Evolutionary conservation across 2,113 vertebrate genomes (phyloP).

Genomic region (Chaetodon auriga): DNA sequence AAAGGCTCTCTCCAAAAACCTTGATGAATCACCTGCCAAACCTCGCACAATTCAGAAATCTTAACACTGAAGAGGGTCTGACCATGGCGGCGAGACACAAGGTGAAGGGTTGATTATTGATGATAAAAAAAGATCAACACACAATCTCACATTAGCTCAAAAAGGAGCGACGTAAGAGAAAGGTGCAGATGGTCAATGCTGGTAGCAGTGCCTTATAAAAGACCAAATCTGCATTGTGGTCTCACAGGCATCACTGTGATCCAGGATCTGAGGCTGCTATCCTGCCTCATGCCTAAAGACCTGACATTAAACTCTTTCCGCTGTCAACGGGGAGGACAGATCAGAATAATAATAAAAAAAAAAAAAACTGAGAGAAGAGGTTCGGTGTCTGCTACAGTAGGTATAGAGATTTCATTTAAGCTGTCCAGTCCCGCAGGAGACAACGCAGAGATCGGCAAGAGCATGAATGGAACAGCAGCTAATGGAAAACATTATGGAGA

Average conservation of each 20-base stretch:
- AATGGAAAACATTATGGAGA: slow-evolving; percentile 71
- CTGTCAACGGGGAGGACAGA: slow-evolving; percentile 35
- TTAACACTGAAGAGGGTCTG: slow-evolving; percentile 33
- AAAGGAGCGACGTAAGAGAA: neutral
- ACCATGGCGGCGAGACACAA: slow-evolving; percentile 29
- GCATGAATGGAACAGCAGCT: slow-evolving; percentile 67
- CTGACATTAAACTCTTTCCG: slow-evolving; percentile 45
- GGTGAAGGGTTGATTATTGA: slow-evolving; percentile 21
- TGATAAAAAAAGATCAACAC: slow-evolving; percentile 7
- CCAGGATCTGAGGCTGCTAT: slow-evolving; percentile 28
- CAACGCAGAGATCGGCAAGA: slow-evolving; percentile 33
- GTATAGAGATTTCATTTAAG: slow-evolving; percentile 66
- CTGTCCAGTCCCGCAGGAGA: slow-evolving; percentile 43
- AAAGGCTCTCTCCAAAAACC: slow-evolving; percentile 63
- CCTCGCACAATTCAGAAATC: slow-evolving; percentile 39
- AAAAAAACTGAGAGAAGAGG: slow-evolving; percentile 10
- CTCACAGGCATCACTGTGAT: slow-evolving; percentile 23
- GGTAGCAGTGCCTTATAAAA: neutral
- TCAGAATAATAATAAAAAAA: slow-evolving; percentile 18
- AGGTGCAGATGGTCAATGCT: neutral
- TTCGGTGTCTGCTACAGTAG: slow-evolving; percentile 27
- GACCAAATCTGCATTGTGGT: neutral
- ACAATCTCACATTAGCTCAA: slow-evolving; percentile 5
- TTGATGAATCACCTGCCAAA: slow-evolving; percentile 70
- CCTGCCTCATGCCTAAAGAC: slow-evolving; percentile 17